phyloP scores from a whole-genome alignment of 2,888 invertebrate genomes.

The Patella caerulea region DNA sequence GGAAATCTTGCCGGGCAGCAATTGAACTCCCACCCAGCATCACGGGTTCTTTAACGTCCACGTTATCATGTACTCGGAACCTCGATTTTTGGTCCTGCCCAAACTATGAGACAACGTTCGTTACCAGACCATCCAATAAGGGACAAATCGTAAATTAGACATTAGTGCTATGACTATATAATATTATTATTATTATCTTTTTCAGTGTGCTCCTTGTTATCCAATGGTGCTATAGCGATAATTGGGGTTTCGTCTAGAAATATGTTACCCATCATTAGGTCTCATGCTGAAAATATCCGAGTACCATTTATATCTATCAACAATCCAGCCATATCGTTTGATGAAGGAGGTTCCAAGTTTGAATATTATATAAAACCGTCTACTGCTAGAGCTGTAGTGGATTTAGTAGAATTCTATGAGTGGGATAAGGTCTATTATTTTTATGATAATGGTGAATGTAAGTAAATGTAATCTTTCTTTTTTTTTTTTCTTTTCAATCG shows the following conservation, averaged over 20 bases:
- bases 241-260: constrained; percentile 47
- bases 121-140: too few relatives aligned
- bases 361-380: constrained; percentile 42
- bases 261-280: constrained; percentile 47
- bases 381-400: constrained; percentile 35
- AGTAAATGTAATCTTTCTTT: background rate
- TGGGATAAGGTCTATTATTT: constrained; percentile 42
- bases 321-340: constrained; percentile 44
- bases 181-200: background rate
- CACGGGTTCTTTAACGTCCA: too few relatives aligned
- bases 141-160: too few relatives aligned
- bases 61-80: too few relatives aligned
- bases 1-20: too few relatives aligned
- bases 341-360: constrained; percentile 16
- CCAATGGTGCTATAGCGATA: constrained; percentile 45
- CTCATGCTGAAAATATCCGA: constrained; percentile 49
- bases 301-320: constrained; percentile 55
- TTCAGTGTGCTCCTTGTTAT: constrained; percentile 50
- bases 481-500: too few relatives aligned
- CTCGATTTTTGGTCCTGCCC: too few relatives aligned
- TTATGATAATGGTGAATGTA: constrained; percentile 41
- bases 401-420: constrained; percentile 35
- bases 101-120: too few relatives aligned
- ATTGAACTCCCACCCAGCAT: too few relatives aligned
- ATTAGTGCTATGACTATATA: too few relatives aligned